Conservation (phyloP, 2,888 invertebrate species). For the Parnassius orleans region DNA sequence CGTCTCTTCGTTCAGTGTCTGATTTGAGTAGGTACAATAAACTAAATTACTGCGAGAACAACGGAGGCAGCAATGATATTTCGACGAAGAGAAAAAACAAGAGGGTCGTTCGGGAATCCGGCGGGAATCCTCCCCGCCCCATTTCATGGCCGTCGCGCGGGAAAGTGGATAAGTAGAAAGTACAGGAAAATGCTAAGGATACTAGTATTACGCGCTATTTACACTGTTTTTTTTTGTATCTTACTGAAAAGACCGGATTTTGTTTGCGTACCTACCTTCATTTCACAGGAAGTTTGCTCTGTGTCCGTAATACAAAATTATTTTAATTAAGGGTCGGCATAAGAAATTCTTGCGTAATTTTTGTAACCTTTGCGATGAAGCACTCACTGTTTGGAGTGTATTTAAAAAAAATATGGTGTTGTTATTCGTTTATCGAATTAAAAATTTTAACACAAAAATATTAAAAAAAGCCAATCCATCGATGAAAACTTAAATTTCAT, state of each 20-base stretch:
- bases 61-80: slow-evolving; percentile 68
- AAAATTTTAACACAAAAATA: too few species aligned
- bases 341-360: slow-evolving; percentile 10
- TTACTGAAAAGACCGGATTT: slow-evolving; percentile 39
- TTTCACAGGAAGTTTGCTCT: slow-evolving; percentile 26
- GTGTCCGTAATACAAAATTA: slow-evolving; percentile 22
- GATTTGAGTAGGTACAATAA: slow-evolving; percentile 61
- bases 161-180: slow-evolving; percentile 49
- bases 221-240: slow-evolving; percentile 41
- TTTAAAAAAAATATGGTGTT: too few species aligned
- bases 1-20: slow-evolving; percentile 50
- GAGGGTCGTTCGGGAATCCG: slow-evolving; percentile 67
- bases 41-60: slow-evolving; percentile 68
- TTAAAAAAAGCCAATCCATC: too few species aligned
- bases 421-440: too few species aligned
- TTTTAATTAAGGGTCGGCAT: slow-evolving; percentile 21
- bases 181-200: slow-evolving; percentile 58
- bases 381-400: too few species aligned
- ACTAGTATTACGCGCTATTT: slow-evolving; percentile 54
- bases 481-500: too few species aligned
- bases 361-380: background rate
- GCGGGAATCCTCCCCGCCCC: slow-evolving; percentile 63
- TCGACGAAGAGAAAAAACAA: slow-evolving; percentile 70
- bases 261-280: slow-evolving; percentile 33
- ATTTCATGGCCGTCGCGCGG: slow-evolving; percentile 45